A percentile compares a stretch with the other conserved stretches of the same genome.
Conservation (phyloP, 1,140 invertebrate species). For the Apis dorsata region DNA sequence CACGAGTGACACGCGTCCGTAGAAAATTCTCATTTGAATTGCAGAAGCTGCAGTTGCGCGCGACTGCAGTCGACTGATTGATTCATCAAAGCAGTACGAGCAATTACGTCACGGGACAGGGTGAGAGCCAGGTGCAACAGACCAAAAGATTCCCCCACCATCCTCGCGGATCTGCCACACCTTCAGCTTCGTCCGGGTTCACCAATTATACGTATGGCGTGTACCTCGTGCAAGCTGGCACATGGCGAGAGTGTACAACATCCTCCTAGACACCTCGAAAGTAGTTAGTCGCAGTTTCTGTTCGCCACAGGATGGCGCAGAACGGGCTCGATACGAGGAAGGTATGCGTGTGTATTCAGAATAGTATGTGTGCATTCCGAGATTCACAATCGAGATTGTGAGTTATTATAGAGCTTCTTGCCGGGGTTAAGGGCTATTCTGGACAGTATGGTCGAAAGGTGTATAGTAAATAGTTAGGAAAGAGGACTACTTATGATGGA, state of each 20-base stretch:
- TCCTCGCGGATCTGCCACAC: neutral
- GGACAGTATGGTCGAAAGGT: too few species aligned
- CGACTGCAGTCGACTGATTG: constrained; percentile 52
- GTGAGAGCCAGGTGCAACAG: constrained; percentile 40
- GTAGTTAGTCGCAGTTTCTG: too few species aligned
- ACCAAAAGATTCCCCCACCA: constrained; percentile 33
- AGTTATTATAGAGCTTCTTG: too few species aligned
- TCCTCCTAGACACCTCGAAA: too few species aligned
- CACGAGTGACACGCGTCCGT: constrained; percentile 14
- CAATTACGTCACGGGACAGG: constrained; percentile 45
- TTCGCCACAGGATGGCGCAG: too few species aligned
- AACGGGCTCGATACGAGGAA: too few species aligned
- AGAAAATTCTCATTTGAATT: constrained; percentile 67
- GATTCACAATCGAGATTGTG: too few species aligned
- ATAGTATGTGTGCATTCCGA: too few species aligned
- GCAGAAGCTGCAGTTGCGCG: constrained; percentile 50
- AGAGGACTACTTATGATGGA: too few species aligned
- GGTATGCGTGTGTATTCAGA: too few species aligned
- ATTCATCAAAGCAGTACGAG: constrained; percentile 62
- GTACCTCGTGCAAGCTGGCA: neutral
- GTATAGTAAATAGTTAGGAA: too few species aligned
- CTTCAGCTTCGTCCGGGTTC: neutral
- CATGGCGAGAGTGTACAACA: neutral
- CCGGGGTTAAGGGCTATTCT: too few species aligned
- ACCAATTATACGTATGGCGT: neutral